Evolutionary conservation across 1,140 invertebrate species (phyloP).

Genomic region (Aporrectodea caliginosa): DNA sequence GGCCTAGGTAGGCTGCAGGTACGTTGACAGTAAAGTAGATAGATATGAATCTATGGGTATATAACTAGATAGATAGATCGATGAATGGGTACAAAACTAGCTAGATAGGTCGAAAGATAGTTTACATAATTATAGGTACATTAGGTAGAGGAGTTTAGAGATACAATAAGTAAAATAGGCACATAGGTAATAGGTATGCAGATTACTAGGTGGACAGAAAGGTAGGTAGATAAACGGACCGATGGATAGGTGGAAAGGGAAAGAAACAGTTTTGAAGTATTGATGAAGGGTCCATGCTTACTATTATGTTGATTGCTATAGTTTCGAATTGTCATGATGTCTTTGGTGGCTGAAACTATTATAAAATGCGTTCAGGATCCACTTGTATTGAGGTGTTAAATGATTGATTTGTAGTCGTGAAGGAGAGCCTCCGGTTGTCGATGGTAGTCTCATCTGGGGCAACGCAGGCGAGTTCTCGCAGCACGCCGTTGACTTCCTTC

Average conservation of each 20-base stretch:
- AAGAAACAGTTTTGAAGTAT: not conserved
- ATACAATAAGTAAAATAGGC: no score
- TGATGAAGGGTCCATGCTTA: not conserved
- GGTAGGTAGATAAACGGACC: no score
- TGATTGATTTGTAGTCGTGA: constrained; percentile 40
- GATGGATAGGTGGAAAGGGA: not conserved
- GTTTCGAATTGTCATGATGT: no score
- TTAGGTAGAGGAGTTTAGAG: no score
- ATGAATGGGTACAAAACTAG: not conserved
- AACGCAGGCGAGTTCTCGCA: constrained; percentile 48
- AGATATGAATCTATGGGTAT: not conserved
- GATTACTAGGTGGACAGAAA: no score
- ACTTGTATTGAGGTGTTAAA: not conserved
- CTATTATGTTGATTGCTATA: no score
- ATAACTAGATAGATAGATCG: not conserved
- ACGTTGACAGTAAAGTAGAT: not conserved
- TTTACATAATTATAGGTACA: no score
- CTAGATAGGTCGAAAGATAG: not conserved
- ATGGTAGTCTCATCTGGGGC: constrained; percentile 49
- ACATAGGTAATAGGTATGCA: no score
- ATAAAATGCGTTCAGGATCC: not conserved
- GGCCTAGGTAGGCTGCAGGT: not conserved
- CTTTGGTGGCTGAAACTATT: no score
- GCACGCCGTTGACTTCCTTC: constrained; percentile 51
- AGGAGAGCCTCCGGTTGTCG: constrained; percentile 47